These are phyloP conservation scores for Amia ocellicauda DNA, from an alignment of 2,113 vertebrate genomes.

Conservation along the genomic window DNA sequence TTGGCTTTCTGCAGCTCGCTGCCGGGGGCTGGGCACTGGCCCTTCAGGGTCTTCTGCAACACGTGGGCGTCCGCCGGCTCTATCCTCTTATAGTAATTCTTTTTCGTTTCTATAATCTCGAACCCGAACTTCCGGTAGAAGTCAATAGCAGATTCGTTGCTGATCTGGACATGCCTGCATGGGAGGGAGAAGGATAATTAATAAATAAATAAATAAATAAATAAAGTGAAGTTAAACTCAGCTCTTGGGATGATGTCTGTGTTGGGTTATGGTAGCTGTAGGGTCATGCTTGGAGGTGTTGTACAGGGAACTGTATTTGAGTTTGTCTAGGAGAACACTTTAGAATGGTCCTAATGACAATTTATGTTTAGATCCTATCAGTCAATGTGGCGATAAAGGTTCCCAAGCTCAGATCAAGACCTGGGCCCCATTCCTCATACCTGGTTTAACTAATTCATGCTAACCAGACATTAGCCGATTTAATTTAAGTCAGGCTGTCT, in stretches of 20 bases:
- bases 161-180: constrained; percentile 96
- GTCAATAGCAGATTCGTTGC: constrained; percentile 97
- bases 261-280: too few species aligned
- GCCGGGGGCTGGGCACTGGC: constrained; percentile 70
- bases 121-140: constrained; percentile 99
- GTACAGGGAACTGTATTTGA: too few species aligned
- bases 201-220: constrained; percentile 3
- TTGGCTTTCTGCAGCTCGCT: constrained; percentile 87
- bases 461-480: neutral
- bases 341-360: too few species aligned
- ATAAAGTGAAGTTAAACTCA: too few species aligned
- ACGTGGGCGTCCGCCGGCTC: constrained; percentile 96
- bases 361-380: too few species aligned
- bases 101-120: constrained; percentile 98
- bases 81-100: constrained; percentile 99
- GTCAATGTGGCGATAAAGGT: neutral
- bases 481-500: too few species aligned
- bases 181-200: constrained; percentile 9
- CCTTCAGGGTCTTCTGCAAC: constrained; percentile 95
- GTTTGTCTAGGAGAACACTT: too few species aligned
- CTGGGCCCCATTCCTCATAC: too few species aligned
- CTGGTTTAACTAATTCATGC: neutral
- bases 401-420: neutral
- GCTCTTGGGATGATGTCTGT: too few species aligned
- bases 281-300: too few species aligned